phyloP scores from a whole-genome alignment of 2,888 invertebrate genomes.

The Monopis laevigella region DNA sequence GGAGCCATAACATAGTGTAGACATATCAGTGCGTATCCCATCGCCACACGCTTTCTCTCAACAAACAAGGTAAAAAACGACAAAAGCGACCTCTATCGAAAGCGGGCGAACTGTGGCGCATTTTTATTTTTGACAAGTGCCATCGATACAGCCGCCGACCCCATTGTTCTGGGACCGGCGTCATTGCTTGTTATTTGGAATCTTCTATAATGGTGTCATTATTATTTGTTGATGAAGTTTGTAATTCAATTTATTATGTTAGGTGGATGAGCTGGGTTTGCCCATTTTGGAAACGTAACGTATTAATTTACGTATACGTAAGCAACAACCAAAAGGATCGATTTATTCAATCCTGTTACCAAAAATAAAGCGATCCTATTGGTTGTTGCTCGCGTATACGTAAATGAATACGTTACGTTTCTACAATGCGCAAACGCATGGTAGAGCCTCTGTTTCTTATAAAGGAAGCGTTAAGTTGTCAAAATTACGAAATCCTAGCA shows the following conservation, averaged over 20 bases:
- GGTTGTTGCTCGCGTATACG: no score
- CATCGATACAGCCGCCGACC: slow-evolving; percentile 41
- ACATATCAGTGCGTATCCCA: background rate
- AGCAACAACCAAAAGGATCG: no score
- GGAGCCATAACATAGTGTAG: background rate
- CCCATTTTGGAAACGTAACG: background rate
- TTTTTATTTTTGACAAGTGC: slow-evolving; percentile 59
- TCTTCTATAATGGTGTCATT: slow-evolving; percentile 24
- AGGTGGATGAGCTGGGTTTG: background rate
- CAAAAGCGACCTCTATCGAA: slow-evolving; percentile 2
- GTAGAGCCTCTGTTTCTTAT: no score
- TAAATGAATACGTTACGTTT: no score
- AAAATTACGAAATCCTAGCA: no score
- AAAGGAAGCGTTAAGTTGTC: no score
- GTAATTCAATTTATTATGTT: no score
- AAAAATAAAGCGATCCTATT: no score
- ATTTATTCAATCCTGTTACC: no score
- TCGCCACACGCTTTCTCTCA: slow-evolving; percentile 7
- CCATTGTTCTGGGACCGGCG: slow-evolving; percentile 48
- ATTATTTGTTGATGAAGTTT: no score
- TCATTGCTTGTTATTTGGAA: slow-evolving; percentile 38
- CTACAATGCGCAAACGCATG: no score
- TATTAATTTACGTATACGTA: no score
- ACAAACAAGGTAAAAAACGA: slow-evolving; percentile 10
- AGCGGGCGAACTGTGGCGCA: slow-evolving; percentile 18